Base-by-base conservation (phyloP, 2,113 vertebrate species). In the Actenoides lindsayi region DNA sequence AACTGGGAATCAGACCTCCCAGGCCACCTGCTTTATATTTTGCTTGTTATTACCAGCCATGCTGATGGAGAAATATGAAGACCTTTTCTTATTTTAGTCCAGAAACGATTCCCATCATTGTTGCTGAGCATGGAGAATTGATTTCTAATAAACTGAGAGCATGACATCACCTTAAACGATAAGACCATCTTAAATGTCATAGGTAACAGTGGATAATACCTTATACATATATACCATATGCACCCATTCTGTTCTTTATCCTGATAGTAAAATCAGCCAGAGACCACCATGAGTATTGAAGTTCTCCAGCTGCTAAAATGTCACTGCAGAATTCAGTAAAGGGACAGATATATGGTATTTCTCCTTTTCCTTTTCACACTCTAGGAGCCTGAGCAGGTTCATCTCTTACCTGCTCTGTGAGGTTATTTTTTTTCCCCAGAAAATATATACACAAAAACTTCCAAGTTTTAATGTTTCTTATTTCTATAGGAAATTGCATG, bases 291-390 rank as follows among this genome's bases (percentile, higher is more conserved):
- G 6, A 91, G 82, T 27, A 95, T 96, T 63, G 97, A 98, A 82
- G 79, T 97, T 63, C 93, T 96, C 5, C 95, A 85, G 5, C 78
- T 98, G 82, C 92, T 98, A 46, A 96, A 56, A 80, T 20, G 48
- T 89, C 51, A 87, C 97, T 35, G 28, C n/a, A 24, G 88, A 92
- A 57, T 90, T 91, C 23, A 51, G 30, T 48, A 39, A 59, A 50
- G 28, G 28, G 28, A 84, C 84, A 96, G 97, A 93, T 96, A 87
- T 5, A 13, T 37, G 25, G 83, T 25, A 11, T 63, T 56, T 35
- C 7, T n/a, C 63, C 31, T 53, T 30, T 6, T 11, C n/a, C 37
- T 27, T 62, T 39, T 42, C 19, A 37, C 15, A 27, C 13, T 39
- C 10, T 2, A 54, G 75, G 39, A 76, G 2, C 24, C 62, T 30